phyloP scores from a whole-genome alignment of 1,140 invertebrate species.

The Bombus picipes region DNA sequence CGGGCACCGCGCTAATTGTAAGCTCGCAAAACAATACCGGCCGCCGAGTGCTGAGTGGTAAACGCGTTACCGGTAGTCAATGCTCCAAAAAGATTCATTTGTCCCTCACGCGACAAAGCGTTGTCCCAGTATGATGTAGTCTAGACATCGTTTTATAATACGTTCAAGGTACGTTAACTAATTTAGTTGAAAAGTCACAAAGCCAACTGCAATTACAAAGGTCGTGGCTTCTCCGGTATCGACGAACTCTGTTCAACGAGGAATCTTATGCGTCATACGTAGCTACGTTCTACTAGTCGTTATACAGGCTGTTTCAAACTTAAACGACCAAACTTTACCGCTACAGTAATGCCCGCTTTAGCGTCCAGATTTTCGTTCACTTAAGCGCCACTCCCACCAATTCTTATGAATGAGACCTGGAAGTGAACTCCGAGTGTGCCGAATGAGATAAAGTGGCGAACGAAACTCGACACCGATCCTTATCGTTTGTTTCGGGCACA shows the following conservation, averaged over 20 bases:
- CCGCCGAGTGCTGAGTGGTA: conserved; percentile 37
- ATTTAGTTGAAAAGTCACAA: background rate
- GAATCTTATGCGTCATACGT: background rate
- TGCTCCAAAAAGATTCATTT: conserved; percentile 61
- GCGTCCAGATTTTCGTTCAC: too few species aligned
- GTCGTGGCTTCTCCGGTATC: background rate
- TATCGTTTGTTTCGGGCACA: too few species aligned
- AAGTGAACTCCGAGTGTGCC: too few species aligned
- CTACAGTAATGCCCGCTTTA: too few species aligned
- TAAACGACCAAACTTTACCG: too few species aligned
- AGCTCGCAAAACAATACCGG: conserved; percentile 53
- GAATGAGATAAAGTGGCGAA: too few species aligned
- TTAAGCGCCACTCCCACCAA: too few species aligned
- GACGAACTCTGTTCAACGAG: background rate
- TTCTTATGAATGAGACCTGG: too few species aligned
- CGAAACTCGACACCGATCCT: too few species aligned
- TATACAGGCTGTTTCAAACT: too few species aligned
- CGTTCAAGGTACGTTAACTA: background rate
- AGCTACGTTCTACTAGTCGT: background rate
- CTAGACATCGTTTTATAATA: background rate
- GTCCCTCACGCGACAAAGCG: conserved; percentile 40
- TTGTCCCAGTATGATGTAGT: background rate
- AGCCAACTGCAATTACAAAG: background rate
- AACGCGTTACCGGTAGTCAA: conserved; percentile 54
- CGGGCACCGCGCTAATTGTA: conserved; percentile 45